Base-by-base conservation (phyloP, 1,140 invertebrate species). In the Augochlora pura region DNA sequence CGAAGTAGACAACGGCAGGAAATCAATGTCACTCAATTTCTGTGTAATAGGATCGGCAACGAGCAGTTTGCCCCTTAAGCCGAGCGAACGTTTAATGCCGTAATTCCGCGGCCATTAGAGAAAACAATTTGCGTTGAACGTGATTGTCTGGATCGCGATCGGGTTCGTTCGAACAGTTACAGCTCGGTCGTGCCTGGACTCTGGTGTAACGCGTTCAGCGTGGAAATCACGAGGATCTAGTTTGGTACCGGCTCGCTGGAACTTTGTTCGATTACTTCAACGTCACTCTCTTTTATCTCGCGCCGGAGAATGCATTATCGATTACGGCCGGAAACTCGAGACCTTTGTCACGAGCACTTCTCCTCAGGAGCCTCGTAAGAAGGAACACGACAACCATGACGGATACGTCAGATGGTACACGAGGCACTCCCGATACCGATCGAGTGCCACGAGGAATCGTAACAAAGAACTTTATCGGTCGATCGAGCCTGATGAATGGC, bases 1-100 rank as follows among this genome's bases (percentile, higher is more conserved):
- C 59, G 42, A 14, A 73, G 68, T 54, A 79, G 73, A 74, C 57
- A 70, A 66, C 54, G 81, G 73, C 39, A 64, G 21, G 64, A 60
- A 69, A 84, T 84, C 68, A 74, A 83, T 70, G 65, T 65, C 18
- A 12, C 71, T 38, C 52, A 64, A 84, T 84, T 57, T n/a, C 60
- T 38, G 65, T 42, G 69, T 67, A 79, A 69, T 49, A 59, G 52
- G 32, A 83, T 65, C 60, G 27, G 27, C 59, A 32, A 78, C 60
- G 60, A 59, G 65, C 68, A 25, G 57, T 57, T 57, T 49, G 64
- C 27, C 21, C 25, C 54, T 42, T 60, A 42, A 71, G 57, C 38
- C 12, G 21, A 16, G 9, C 16, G 32, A 39, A 65, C n/a, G 72
- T 38, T 74, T 25, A 65, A 65, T 54, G 23, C 62, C 42, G 46